These are phyloP conservation scores for Balearica regulorum DNA, from an alignment of 2,797 vertebrate species.

Conservation along the genomic window DNA sequence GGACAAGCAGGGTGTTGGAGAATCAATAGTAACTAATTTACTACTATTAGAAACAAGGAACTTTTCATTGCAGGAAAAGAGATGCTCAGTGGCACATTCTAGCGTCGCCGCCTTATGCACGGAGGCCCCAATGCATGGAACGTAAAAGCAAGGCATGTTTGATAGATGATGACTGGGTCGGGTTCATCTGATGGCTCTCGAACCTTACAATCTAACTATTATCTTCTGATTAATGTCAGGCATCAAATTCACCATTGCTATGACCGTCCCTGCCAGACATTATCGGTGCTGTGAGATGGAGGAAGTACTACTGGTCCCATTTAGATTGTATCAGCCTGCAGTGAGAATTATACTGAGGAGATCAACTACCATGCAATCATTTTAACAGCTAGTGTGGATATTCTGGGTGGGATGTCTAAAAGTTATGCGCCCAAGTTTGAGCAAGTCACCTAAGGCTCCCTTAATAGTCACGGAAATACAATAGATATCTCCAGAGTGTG, in stretches of 20 bases:
- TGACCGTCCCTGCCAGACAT: background rate
- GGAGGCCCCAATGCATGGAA: fast-evolving
- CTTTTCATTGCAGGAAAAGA: background rate
- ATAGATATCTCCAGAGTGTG: background rate
- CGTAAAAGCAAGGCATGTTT: background rate
- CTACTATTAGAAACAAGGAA: background rate
- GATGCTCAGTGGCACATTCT: background rate
- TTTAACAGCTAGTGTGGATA: background rate
- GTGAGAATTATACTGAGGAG: background rate
- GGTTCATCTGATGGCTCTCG: background rate
- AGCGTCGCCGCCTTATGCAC: fast-evolving
- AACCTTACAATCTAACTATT: background rate
- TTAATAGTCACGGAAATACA: background rate
- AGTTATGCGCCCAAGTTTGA: background rate
- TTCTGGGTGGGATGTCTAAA: background rate
- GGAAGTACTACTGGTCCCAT: background rate
- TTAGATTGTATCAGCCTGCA: background rate
- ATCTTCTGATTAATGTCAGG: background rate
- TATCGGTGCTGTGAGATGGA: background rate
- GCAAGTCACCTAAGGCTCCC: background rate
- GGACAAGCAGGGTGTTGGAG: background rate
- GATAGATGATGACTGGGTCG: background rate
- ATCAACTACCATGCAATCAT: background rate
- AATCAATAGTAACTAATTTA: background rate
- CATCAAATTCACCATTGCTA: background rate